Conservation (phyloP, 2,888 invertebrate genomes). For the Dexiosoma caninum region DNA sequence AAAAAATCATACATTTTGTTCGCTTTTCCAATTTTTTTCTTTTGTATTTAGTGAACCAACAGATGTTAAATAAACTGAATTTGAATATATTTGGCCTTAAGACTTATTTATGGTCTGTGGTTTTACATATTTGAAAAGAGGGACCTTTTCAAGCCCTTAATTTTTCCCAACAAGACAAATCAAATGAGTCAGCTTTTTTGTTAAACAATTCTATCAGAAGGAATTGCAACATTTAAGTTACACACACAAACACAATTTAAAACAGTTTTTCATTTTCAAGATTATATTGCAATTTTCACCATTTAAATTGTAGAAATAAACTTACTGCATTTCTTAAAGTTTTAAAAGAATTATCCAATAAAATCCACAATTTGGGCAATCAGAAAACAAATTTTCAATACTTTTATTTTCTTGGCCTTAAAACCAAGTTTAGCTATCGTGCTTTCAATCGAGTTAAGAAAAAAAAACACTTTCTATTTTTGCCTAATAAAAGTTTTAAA, state of each 20-base stretch:
- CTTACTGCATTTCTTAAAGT: constrained; percentile 56
- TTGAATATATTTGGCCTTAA: constrained; percentile 26
- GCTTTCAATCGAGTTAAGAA: neutral
- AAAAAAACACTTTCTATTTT: neutral
- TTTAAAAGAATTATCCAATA: constrained; percentile 36
- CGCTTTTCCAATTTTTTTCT: too few species aligned
- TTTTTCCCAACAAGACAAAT: neutral
- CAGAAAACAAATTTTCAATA: neutral
- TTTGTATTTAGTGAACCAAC: too few species aligned
- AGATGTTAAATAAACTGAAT: constrained; percentile 35
- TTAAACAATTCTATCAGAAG: neutral
- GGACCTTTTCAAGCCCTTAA: constrained; percentile 35
- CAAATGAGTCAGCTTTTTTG: constrained; percentile 35
- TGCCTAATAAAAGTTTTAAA: neutral
- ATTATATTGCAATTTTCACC: neutral
- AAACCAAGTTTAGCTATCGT: neutral
- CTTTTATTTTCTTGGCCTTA: constrained; percentile 11
- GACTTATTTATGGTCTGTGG: neutral
- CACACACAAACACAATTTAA: neutral
- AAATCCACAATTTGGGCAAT: neutral
- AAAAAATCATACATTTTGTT: too few species aligned
- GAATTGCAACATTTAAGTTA: constrained; percentile 48
- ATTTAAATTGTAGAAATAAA: neutral
- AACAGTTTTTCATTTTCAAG: neutral
- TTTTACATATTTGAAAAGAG: neutral